Percentiles rank a stretch among this genome's conserved stretches.
These are phyloP conservation scores for Neostethus bicornis DNA, from an alignment of 2,797 vertebrate species.

Conservation along the genomic window DNA sequence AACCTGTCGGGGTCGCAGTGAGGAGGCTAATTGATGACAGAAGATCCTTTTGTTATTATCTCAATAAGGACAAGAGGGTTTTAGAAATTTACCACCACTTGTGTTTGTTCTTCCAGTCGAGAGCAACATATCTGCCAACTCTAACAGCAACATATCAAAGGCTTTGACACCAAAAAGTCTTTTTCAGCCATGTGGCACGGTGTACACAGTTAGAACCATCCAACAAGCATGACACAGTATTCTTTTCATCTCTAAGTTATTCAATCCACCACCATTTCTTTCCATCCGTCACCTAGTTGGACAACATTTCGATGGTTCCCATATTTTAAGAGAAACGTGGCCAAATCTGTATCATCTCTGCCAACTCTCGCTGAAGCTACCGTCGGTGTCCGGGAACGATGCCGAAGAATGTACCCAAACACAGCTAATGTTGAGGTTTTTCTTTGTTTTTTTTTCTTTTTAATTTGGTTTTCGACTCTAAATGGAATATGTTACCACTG, in stretches of 20 bases:
- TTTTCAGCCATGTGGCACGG: constrained; percentile 2
- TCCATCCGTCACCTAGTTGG: constrained; percentile 43
- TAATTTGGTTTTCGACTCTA: constrained; percentile 19
- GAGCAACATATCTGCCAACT: constrained; percentile 42
- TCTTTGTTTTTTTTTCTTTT: neutral
- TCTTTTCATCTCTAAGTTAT: constrained; percentile 7
- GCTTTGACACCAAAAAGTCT: constrained; percentile 13
- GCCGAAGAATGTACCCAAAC: constrained; percentile 70
- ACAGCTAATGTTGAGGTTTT: constrained; percentile 44
- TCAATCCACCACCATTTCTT: constrained; percentile 28
- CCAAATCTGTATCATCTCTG: constrained; percentile 19
- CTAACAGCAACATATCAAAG: constrained; percentile 26
- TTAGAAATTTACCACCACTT: constrained; percentile 44
- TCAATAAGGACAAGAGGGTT: constrained; percentile 34
- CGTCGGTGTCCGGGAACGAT: constrained; percentile 55
- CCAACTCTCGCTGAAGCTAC: constrained; percentile 26
- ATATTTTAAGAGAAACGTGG: constrained; percentile 41
- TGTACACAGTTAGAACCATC: neutral
- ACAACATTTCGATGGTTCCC: constrained; percentile 21
- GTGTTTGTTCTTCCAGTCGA: constrained; percentile 50
- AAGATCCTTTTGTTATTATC: constrained; percentile 47
- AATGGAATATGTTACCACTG: constrained; percentile 42
- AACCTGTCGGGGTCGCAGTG: constrained; percentile 45
- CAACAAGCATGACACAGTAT: neutral
- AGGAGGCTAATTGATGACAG: constrained; percentile 60